phyloP scores from a whole-genome alignment of 2,888 invertebrate species.

The Chloroclysta siterata region DNA sequence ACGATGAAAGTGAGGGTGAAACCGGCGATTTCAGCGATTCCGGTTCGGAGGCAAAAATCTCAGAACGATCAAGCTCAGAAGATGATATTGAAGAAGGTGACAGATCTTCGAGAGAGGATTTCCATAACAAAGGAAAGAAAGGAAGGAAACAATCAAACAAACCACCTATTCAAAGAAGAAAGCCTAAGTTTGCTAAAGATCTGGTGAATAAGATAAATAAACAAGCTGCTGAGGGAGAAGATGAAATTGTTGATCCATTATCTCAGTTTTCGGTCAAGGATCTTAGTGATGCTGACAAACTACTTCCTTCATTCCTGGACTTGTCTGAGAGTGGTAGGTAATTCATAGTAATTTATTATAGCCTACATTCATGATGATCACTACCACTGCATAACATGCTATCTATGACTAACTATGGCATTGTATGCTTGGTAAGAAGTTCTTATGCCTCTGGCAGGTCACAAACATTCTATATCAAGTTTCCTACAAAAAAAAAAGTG shows the following conservation, averaged over 20 bases:
- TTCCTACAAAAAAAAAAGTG: too few species aligned
- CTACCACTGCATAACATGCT: too few species aligned
- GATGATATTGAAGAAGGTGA: conserved; percentile 46
- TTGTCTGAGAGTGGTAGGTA: conserved; percentile 81
- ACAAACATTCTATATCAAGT: too few species aligned
- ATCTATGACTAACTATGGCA: too few species aligned
- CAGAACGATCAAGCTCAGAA: conserved; percentile 60
- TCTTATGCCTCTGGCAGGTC: too few species aligned
- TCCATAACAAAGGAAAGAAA: conserved; percentile 46
- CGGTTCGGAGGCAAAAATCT: conserved; percentile 78
- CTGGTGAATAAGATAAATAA: conserved; percentile 64
- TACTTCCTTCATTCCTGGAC: conserved; percentile 74
- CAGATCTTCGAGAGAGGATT: conserved; percentile 67
- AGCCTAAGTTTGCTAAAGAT: conserved; percentile 60
- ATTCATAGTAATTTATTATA: background rate
- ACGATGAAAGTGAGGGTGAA: conserved; percentile 70
- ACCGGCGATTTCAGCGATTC: conserved; percentile 78
- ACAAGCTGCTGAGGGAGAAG: conserved; percentile 51
- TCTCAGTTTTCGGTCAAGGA: conserved; percentile 69
- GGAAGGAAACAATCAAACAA: conserved; percentile 30
- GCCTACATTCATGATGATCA: background rate
- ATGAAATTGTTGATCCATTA: conserved; percentile 45
- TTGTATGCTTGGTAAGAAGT: too few species aligned
- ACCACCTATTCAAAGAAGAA: conserved; percentile 38
- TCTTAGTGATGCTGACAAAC: conserved; percentile 75